These are phyloP conservation scores for Ageneiosus marmoratus DNA, from an alignment of 2,113 vertebrate genomes.

Conservation along the genomic window DNA sequence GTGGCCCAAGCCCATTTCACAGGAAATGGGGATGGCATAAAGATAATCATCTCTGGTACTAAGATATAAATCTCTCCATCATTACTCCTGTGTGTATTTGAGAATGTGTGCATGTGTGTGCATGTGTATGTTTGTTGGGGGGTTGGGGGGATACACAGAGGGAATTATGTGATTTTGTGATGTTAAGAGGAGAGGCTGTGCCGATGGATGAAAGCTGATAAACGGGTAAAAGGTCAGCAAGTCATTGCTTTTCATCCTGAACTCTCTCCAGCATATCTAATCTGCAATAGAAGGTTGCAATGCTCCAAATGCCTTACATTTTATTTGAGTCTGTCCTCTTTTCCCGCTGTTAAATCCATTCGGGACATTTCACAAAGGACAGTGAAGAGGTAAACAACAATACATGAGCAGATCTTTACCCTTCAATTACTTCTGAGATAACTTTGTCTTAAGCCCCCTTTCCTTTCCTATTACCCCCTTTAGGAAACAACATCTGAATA, in stretches of 20 bases:
- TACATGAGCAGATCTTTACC: background rate
- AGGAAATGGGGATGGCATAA: constrained; percentile 41
- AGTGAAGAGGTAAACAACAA: background rate
- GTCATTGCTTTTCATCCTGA: constrained; percentile 36
- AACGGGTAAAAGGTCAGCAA: constrained; percentile 53
- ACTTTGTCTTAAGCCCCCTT: background rate
- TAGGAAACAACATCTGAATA: too few relatives aligned
- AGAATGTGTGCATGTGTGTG: background rate
- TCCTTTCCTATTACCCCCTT: background rate
- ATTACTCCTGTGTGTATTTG: constrained; percentile 25
- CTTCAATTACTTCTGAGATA: background rate
- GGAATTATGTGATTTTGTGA: constrained; percentile 15
- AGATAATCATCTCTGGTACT: constrained; percentile 36
- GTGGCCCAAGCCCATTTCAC: constrained; percentile 23
- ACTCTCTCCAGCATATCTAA: constrained; percentile 36
- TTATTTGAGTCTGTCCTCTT: constrained; percentile 18
- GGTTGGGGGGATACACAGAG: background rate
- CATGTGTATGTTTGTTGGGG: background rate
- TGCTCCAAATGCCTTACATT: constrained; percentile 35
- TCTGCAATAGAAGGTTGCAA: constrained; percentile 27
- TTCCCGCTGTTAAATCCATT: constrained; percentile 13
- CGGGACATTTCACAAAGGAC: constrained; percentile 9
- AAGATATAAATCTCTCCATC: constrained; percentile 48
- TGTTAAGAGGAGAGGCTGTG: constrained; percentile 18
- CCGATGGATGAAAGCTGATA: constrained; percentile 43